Base-by-base conservation (phyloP, 2,113 vertebrate species). In the Spea bombifrons region DNA sequence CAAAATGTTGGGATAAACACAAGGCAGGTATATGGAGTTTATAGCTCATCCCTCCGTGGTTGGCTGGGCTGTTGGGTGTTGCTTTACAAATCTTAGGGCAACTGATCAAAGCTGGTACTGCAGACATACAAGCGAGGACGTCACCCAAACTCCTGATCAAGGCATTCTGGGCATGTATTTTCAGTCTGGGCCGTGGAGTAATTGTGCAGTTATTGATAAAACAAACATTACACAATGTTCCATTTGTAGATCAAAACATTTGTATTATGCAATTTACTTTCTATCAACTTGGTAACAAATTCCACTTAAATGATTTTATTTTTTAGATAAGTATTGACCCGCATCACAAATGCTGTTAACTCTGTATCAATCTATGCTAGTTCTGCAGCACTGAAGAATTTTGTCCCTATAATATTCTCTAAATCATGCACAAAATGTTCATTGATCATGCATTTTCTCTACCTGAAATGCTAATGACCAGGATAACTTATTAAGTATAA, bases 211-310 rank as follows among this genome's bases (percentile, higher is more conserved):
- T 59, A 59, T 13, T 59, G 55, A 4, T 13, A 59, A 59, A 59
- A 12, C 15, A 59, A 59, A 59, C 15, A 13, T 59, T 13, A 59
- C 55, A n/a, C 55, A 55, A 76, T 76, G 30, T 68, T 59, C 16
- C 49, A 71, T 8, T 68, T 69, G n/a, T 68, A 76, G 55, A 76
- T 76, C 52, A 69, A 71, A 71, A 71, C 53, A 43, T n/a, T 57
- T 69, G 67, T 76, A 43, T 59, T 49, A 69, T 69, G 5, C 75
- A 59, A 66, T 66, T 79, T 30, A 66, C 61, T 71, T 52, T 67
- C 46, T 49, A 59, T 64, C 48, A 64, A 50, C 71, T 13, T 3
- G 15, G 10, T 66, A 44, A 30, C 48, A 73, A 46, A 72, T 50
- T 55, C 65, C 46, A 53, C 15, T 70, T 66, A 49, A 45, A 9